Evolutionary conservation across 2,113 vertebrate genomes (phyloP).

Genomic region (Agelaius tricolor): DNA sequence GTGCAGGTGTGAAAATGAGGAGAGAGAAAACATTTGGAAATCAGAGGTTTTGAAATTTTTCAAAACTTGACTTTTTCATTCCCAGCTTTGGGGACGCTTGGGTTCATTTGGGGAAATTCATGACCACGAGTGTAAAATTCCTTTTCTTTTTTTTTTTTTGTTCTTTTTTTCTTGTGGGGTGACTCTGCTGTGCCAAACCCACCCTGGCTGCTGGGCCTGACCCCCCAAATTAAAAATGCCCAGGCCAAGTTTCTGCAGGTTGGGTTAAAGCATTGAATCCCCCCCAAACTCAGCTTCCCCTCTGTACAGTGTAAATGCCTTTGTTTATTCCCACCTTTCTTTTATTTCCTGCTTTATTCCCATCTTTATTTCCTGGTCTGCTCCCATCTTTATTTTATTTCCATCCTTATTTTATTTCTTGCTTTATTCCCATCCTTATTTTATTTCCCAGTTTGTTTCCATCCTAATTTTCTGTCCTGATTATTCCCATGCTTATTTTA

Average conservation of each 20-base stretch:
- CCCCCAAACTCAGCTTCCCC: not conserved
- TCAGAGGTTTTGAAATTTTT: not conserved
- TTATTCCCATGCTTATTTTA: not conserved
- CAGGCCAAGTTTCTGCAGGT: not conserved
- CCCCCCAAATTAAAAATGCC: not conserved
- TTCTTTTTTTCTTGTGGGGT: not conserved
- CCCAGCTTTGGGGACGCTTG: not conserved
- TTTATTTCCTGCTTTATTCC: not conserved
- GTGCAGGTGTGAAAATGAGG: not conserved
- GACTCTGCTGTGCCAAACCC: not conserved
- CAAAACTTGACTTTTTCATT: not conserved
- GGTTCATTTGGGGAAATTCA: not conserved
- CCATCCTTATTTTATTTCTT: not conserved
- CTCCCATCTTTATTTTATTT: not conserved
- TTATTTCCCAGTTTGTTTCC: not conserved
- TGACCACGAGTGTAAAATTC: not conserved
- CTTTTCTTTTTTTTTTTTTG: too few species aligned
- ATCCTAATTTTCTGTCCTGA: too few species aligned
- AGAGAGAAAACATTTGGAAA: not conserved
- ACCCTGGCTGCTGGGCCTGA: not conserved
- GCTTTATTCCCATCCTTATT: not conserved
- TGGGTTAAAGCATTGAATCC: not conserved
- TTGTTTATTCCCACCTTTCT: not conserved
- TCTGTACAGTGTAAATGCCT: slow-evolving; percentile 58
- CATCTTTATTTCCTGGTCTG: not conserved